Evolutionary conservation across 2,888 invertebrate species (phyloP), one percentile per base, ranked within the genome.

Genomic region (Melinaea marsaeus): DNA sequence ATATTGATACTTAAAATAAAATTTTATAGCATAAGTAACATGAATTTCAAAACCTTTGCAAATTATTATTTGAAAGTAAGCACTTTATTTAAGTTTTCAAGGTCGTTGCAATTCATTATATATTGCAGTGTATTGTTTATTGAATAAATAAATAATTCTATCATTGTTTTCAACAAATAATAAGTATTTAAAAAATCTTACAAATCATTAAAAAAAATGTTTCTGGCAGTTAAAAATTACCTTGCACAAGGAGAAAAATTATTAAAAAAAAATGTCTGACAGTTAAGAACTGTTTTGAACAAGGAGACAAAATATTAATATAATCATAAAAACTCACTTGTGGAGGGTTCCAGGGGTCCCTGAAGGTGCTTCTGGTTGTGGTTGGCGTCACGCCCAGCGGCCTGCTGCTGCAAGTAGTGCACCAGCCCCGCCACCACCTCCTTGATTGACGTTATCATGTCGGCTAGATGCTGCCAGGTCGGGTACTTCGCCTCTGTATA

Each of bases 361-460:
- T 74, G 93, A 92, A 78, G 92, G 92, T 83, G 94, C 63, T 83
- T 86, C 58, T 84, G 81, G 67, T 88, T 88, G 71, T 86, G 85
- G 69, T 86, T 86, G 2, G 79, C 68, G 64, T 88, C 86, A 2
- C 86, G 78, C 4, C 74, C 73, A 0, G 75, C 71, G 2, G 78
- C 75, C 62, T 85, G 85, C 13, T 83, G 83, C 63, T 89, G 88
- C 13, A 89, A 68, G 65, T 85, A 85, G 58, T 86, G 81, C 2
- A 89, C 76, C 2, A 90, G 71, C 0, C 85, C 83, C 0, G 87
- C 79, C 6, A 90, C 84, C 2, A 88, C 87, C 59, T 87, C 88
- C 62, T 86, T 84, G 0, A 88, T 79, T 1, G 90, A 85, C 42
- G 78, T 78, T 82, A 86, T 83, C 57, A 88, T 77, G 9, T 86